These are phyloP conservation scores for Sarcophaga carnaria DNA, from an alignment of 2,888 invertebrate genomes.

Conservation along the genomic window DNA sequence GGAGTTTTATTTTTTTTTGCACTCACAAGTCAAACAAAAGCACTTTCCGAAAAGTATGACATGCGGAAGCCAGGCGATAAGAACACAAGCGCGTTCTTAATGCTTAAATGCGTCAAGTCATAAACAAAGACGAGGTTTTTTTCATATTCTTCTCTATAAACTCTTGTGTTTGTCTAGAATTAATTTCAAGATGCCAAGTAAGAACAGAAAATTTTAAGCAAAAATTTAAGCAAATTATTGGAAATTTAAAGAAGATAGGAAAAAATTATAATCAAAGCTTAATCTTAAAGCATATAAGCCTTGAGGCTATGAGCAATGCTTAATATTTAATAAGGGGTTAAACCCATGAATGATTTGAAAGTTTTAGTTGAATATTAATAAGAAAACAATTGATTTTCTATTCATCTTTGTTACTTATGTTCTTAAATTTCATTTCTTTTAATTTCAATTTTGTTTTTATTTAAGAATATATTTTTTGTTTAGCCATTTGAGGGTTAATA, in stretches of 20 bases:
- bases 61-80: slow-evolving; percentile 36
- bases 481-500: no score
- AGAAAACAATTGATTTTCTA: no score
- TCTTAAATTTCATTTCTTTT: no score
- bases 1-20: not conserved
- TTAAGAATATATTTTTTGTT: no score
- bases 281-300: not conserved
- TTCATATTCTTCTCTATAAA: not conserved
- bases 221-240: slow-evolving; percentile 15
- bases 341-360: no score
- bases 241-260: not conserved
- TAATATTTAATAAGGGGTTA: no score
- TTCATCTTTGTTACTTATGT: no score
- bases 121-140: not conserved
- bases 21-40: slow-evolving; percentile 15
- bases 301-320: not conserved
- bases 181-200: not conserved
- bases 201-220: slow-evolving; percentile 22
- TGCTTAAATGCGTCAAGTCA: slow-evolving; percentile 35
- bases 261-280: not conserved
- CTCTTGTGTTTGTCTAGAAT: slow-evolving; percentile 1
- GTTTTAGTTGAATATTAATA: no score
- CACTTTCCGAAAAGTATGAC: slow-evolving; percentile 29
- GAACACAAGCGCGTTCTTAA: not conserved
- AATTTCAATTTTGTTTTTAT: no score